Evolutionary conservation across 2,113 vertebrate genomes (phyloP).

Genomic region (Columbina picui): DNA sequence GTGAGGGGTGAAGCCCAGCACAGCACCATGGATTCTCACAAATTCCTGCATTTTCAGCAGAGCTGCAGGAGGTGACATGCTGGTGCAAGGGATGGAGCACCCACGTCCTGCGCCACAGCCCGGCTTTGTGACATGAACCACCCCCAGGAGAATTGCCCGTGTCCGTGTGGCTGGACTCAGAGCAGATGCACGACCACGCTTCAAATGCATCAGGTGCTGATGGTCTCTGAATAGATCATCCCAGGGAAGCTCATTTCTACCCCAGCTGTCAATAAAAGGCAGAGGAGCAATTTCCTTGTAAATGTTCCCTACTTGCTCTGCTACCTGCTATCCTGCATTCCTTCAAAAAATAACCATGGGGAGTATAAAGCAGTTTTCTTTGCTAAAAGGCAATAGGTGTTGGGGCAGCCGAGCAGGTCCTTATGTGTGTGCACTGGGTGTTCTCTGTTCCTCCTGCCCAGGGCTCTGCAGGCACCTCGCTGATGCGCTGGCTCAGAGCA

Average conservation of each 20-base stretch:
- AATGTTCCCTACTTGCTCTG: background rate
- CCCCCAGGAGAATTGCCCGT: background rate
- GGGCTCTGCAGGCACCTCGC: too few relatives aligned
- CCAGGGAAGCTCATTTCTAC: background rate
- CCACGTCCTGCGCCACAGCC: rapidly evolving
- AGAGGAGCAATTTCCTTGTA: background rate
- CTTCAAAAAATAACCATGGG: background rate
- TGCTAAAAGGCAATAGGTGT: background rate
- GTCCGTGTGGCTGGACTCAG: background rate
- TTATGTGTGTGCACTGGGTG: too few relatives aligned
- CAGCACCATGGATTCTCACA: background rate
- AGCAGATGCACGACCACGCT: too few relatives aligned
- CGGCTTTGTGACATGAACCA: background rate
- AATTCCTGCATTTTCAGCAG: background rate
- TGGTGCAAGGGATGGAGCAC: background rate
- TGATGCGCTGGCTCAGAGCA: background rate
- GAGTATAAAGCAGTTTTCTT: background rate
- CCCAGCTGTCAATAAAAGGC: too few relatives aligned
- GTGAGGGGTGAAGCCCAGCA: background rate
- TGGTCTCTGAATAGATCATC: background rate
- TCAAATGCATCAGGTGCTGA: too few relatives aligned
- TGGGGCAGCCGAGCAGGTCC: background rate
- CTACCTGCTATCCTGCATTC: background rate
- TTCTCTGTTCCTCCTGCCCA: background rate
- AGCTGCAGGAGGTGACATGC: background rate